A percentile compares a stretch with the other conserved stretches of the same genome.
Conservation (phyloP, 2,888 invertebrate genomes). For the Noctua comes region DNA sequence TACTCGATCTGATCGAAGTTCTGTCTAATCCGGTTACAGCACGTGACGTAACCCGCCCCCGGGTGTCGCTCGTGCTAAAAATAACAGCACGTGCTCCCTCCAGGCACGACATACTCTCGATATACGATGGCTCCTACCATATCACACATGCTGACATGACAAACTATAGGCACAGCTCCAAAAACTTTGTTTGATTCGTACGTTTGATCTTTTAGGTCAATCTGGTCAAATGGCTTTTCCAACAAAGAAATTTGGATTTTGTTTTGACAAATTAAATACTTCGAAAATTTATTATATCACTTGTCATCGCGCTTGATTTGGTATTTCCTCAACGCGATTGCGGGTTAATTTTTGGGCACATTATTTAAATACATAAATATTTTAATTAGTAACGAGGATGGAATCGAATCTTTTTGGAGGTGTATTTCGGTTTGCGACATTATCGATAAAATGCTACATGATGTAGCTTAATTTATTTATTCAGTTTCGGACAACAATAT, state of each 20-base stretch:
- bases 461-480: background rate
- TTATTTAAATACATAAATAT: background rate
- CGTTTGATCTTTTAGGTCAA: constrained; percentile 29
- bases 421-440: background rate
- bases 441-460: background rate
- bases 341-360: background rate
- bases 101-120: constrained; percentile 76
- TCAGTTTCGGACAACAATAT: no score
- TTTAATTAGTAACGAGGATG: background rate
- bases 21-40: constrained; percentile 74
- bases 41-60: constrained; percentile 82
- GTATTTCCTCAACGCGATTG: background rate
- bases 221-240: constrained; percentile 2
- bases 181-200: constrained; percentile 1
- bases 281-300: background rate
- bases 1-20: constrained; percentile 68
- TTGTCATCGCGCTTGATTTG: background rate
- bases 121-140: constrained; percentile 69
- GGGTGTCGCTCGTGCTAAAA: constrained; percentile 85
- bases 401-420: background rate
- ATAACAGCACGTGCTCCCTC: constrained; percentile 83
- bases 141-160: constrained; percentile 49
- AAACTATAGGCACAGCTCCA: constrained; percentile 30
- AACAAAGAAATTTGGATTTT: background rate
- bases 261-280: background rate